Percentiles rank a stretch among this genome's conserved stretches.
phyloP scores from a whole-genome alignment of 2,113 vertebrate species.

The Platysternon megacephalum region DNA sequence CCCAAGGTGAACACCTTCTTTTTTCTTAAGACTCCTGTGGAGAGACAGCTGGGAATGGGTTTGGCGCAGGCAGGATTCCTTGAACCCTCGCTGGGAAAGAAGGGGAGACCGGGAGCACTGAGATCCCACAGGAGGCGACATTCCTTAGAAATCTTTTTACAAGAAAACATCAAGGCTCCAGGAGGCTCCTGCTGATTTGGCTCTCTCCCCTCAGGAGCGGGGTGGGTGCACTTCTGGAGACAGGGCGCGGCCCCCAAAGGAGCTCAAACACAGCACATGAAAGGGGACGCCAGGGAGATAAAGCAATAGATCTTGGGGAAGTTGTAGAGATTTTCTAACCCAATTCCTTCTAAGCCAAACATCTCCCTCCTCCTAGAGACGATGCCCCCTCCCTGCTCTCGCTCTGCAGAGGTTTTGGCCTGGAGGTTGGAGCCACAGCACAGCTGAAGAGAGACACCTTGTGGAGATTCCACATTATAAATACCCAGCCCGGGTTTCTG shows the following conservation, averaged over 20 bases:
- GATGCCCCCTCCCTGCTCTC: neutral
- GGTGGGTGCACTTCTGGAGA: neutral
- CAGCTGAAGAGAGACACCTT: conserved; percentile 53
- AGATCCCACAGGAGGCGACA: neutral
- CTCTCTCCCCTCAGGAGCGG: neutral
- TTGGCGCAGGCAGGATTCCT: neutral
- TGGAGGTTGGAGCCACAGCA: neutral
- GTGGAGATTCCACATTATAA: neutral
- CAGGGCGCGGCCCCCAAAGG: neutral
- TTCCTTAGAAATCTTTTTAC: neutral
- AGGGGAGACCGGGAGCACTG: neutral
- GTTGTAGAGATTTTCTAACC: neutral
- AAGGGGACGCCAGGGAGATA: neutral
- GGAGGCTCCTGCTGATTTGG: neutral
- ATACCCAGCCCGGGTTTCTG: neutral
- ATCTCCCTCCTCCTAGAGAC: neutral
- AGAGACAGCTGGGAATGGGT: neutral
- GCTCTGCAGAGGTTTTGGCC: neutral
- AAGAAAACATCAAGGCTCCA: neutral
- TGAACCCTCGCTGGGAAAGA: neutral
- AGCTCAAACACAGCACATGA: neutral
- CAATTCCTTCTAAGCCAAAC: neutral
- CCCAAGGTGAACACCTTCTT: accelerated
- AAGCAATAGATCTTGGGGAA: neutral
- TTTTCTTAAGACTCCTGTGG: neutral